A percentile compares a stretch with the other conserved stretches of the same genome.
Evolutionary conservation across 2,888 invertebrate species (phyloP).

Genomic region (Acrocera orbiculus): DNA sequence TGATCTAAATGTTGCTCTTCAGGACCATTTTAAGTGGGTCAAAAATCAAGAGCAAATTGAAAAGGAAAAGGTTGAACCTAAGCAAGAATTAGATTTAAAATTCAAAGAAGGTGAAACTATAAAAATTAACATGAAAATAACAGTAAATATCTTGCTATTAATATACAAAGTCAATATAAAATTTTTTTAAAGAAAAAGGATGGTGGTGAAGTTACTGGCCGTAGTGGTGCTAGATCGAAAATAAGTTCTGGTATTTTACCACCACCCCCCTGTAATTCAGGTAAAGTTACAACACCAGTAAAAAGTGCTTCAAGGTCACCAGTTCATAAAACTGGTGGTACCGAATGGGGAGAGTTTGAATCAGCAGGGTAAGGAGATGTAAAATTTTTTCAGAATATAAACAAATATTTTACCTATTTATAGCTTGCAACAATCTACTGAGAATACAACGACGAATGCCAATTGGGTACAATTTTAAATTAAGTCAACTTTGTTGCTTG

Average conservation of each 20-base stretch:
- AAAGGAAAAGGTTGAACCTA: conserved; percentile 60
- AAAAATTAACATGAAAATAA: conserved; percentile 95
- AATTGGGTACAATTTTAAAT: conserved; percentile 33
- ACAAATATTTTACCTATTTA: too few relatives aligned
- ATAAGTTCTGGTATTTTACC: conserved; percentile 55
- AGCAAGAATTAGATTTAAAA: conserved; percentile 75
- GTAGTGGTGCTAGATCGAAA: too few relatives aligned
- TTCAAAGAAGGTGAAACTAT: conserved; percentile 99
- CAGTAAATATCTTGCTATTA: conserved; percentile 38
- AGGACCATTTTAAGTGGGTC: conserved; percentile 94
- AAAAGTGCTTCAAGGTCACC: conserved; percentile 44
- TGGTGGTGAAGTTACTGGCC: conserved; percentile 49
- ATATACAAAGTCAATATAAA: conserved; percentile 2
- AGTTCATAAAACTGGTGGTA: conserved; percentile 43
- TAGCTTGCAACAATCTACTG: too few relatives aligned
- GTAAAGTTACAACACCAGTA: conserved; percentile 54
- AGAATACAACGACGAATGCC: conserved; percentile 26
- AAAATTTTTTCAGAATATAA: not conserved
- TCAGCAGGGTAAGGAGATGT: conserved; percentile 39
- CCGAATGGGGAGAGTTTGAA: conserved; percentile 66
- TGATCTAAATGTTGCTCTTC: conserved; percentile 94
- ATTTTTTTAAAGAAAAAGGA: conserved; percentile 58
- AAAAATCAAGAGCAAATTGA: conserved; percentile 65
- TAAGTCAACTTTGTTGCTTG: too few relatives aligned
- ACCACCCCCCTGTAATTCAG: conserved; percentile 58